Percentiles rank a stretch among this genome's conserved stretches.
These are phyloP conservation scores for Drosophila seguyi DNA, from an alignment of 1,140 invertebrate genomes.

Conservation along the genomic window DNA sequence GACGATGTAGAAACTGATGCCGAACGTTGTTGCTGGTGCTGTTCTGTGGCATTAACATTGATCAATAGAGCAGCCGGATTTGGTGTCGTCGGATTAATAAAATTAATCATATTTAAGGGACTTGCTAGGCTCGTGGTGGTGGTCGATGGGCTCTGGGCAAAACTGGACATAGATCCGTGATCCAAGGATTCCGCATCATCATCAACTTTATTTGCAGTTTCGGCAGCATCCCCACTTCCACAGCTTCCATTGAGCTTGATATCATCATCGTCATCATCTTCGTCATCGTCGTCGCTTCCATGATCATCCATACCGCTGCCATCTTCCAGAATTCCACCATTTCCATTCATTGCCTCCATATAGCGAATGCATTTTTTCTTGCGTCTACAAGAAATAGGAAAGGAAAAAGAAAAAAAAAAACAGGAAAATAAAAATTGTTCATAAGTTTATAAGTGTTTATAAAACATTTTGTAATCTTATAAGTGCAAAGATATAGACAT, in stretches of 20 bases:
- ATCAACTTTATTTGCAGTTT: constrained; percentile 88
- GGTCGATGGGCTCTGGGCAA: constrained; percentile 89
- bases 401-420: constrained; percentile 17
- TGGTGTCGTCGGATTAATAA: constrained; percentile 81
- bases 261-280: constrained; percentile 91
- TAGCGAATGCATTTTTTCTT: constrained; percentile 99
- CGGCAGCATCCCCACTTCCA: constrained; percentile 89
- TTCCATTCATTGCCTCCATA: constrained; percentile 88
- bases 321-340: constrained; percentile 85
- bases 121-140: constrained; percentile 89
- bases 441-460: constrained; percentile 13
- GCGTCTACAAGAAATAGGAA: constrained; percentile 88
- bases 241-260: constrained; percentile 88
- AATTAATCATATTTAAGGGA: constrained; percentile 87
- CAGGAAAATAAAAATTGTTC: constrained; percentile 9
- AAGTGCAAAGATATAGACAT: constrained; percentile 46
- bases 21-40: constrained; percentile 38
- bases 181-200: constrained; percentile 89
- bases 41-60: constrained; percentile 25
- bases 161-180: constrained; percentile 90
- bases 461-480: neutral
- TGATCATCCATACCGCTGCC: constrained; percentile 85
- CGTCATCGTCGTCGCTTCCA: constrained; percentile 86
- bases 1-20: constrained; percentile 29
- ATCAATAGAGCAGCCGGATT: constrained; percentile 31